Percentiles rank a stretch among this genome's conserved stretches.
Conservation (phyloP, 2,113 vertebrate species). For the Rallus limicola region DNA sequence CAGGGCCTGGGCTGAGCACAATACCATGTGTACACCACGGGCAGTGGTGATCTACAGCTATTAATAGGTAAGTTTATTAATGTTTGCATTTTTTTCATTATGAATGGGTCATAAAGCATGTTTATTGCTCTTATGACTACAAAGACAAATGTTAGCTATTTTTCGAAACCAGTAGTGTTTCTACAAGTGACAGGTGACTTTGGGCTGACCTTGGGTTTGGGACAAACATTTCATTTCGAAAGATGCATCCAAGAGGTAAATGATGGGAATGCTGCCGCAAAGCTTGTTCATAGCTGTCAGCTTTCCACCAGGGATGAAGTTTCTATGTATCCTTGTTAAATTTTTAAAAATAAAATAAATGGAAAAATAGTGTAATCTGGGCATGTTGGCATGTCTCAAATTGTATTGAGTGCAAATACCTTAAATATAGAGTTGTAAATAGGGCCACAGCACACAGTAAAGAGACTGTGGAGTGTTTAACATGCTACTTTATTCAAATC, state of each 20-base stretch:
- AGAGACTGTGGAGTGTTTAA: slow-evolving; percentile 8
- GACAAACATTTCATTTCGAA: background rate
- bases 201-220: background rate
- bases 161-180: background rate
- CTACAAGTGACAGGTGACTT: background rate
- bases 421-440: slow-evolving; percentile 27
- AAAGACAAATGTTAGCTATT: background rate
- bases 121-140: background rate
- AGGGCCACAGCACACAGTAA: background rate
- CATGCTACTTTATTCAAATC: slow-evolving; percentile 45
- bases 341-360: slow-evolving; percentile 34
- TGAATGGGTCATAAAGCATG: background rate
- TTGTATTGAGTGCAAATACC: slow-evolving; percentile 6
- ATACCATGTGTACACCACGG: no score
- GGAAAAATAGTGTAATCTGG: slow-evolving; percentile 29
- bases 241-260: background rate
- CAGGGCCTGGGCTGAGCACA: background rate
- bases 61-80: background rate
- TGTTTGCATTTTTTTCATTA: background rate
- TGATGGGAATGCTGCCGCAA: background rate
- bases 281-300: background rate
- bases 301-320: background rate
- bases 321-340: background rate
- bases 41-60: background rate
- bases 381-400: background rate